These are phyloP conservation scores for Sminthurinus signatus DNA, from an alignment of 1,140 invertebrate species.

Conservation along the genomic window DNA sequence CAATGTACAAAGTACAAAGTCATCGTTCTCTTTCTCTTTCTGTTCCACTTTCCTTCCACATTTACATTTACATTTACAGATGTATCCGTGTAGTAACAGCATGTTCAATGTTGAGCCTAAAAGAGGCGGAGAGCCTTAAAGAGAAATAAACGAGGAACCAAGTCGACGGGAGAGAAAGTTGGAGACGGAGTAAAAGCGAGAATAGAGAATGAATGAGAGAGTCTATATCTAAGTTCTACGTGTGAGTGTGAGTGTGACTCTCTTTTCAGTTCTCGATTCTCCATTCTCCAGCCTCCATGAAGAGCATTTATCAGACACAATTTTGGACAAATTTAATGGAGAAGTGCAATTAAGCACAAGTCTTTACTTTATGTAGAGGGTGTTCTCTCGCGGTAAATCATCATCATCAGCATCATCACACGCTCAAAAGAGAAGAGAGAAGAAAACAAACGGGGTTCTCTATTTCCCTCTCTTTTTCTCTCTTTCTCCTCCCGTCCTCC, in stretches of 20 bases:
- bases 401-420: too few relatives aligned
- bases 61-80: too few relatives aligned
- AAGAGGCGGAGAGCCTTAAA: neutral
- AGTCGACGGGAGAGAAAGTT: neutral
- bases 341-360: conserved; percentile 36
- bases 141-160: neutral
- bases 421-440: conserved; percentile 2
- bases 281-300: conserved; percentile 11
- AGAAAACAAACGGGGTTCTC: conserved; percentile 2
- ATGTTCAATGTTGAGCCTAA: neutral
- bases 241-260: too few relatives aligned
- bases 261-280: too few relatives aligned
- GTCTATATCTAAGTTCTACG: too few relatives aligned
- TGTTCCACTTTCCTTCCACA: too few relatives aligned
- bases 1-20: too few relatives aligned
- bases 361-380: conserved; percentile 29
- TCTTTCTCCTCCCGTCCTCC: too few relatives aligned
- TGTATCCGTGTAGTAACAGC: neutral
- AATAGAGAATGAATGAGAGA: conserved; percentile 10
- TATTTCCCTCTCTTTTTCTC: conserved; percentile 36
- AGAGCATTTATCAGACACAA: conserved; percentile 34
- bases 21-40: too few relatives aligned
- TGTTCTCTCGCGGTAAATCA: conserved; percentile 30
- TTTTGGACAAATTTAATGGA: conserved; percentile 39
- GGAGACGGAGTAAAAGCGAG: conserved; percentile 6